A percentile compares a stretch with the other conserved stretches of the same genome.
Evolutionary conservation across 2,797 vertebrate species (phyloP).

Genomic region (Dromococcyx pavoninus): DNA sequence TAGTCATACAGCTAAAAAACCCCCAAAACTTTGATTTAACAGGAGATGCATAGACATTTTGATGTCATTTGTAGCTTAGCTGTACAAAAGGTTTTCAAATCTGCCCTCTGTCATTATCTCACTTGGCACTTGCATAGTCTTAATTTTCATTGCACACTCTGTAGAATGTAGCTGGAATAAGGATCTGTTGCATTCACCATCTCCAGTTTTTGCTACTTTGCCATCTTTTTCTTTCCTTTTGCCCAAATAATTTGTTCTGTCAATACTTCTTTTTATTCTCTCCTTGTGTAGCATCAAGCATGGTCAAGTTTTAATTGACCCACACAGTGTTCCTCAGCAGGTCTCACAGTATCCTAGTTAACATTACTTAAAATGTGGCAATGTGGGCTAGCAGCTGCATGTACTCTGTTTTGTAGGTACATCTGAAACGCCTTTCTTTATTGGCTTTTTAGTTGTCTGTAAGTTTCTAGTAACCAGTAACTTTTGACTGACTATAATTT

Average conservation of each 20-base stretch:
- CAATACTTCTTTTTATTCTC: not conserved
- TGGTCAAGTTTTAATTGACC: not conserved
- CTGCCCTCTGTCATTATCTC: not conserved
- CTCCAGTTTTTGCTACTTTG: not conserved
- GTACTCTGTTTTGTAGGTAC: not conserved
- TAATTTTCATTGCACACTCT: not conserved
- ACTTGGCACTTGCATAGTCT: not conserved
- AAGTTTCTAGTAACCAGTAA: not conserved
- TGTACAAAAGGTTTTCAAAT: not conserved
- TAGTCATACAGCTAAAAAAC: not conserved
- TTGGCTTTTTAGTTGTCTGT: not conserved
- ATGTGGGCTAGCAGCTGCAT: not conserved
- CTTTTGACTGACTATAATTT: not conserved
- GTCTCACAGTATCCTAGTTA: not conserved
- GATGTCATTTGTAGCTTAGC: not conserved
- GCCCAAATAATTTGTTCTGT: not conserved
- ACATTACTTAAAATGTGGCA: fast-evolving
- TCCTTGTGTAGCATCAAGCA: not conserved
- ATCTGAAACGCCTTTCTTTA: not conserved
- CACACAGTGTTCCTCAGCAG: not conserved
- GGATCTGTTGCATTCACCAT: not conserved
- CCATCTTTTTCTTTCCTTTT: not conserved
- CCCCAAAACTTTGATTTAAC: not conserved
- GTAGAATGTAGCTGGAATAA: not conserved
- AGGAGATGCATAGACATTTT: not conserved